Conservation (phyloP, 1,140 invertebrate genomes). For the Diprion similis region DNA sequence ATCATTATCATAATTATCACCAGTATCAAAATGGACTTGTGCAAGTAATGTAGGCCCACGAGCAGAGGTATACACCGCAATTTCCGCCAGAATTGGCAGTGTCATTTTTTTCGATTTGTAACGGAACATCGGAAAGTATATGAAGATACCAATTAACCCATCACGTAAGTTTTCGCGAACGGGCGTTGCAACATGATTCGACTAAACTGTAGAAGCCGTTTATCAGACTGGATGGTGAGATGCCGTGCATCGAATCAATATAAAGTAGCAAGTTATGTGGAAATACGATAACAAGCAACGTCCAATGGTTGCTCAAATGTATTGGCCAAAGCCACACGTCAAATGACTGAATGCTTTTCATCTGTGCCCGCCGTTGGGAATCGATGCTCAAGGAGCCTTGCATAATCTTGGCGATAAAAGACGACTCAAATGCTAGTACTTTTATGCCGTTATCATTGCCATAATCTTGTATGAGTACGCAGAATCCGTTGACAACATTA, state of each 20-base stretch:
- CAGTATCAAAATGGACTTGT: not conserved
- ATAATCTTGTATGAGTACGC: not conserved
- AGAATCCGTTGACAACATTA: not conserved
- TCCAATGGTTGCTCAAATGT: constrained; percentile 7
- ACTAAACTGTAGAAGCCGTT: constrained; percentile 15
- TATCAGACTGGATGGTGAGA: constrained; percentile 2
- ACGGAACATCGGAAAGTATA: constrained; percentile 14
- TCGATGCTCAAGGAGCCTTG: not conserved
- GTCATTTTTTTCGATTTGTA: not conserved
- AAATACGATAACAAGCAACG: constrained; percentile 11
- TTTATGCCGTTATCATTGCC: not conserved
- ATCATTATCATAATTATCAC: too few relatives aligned
- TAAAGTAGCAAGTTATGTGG: constrained; percentile 13
- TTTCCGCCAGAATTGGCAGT: constrained; percentile 8
- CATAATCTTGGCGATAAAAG: not conserved
- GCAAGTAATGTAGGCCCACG: constrained; percentile 12
- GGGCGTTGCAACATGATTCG: not conserved
- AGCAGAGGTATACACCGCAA: constrained; percentile 15
- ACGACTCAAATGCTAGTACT: not conserved
- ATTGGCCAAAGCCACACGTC: constrained; percentile 19
- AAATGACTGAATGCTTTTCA: not conserved
- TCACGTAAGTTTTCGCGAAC: constrained; percentile 7
- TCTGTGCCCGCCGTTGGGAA: constrained; percentile 1
- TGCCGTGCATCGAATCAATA: constrained; percentile 15
- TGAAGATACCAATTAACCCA: constrained; percentile 8